A percentile compares a stretch with the other conserved stretches of the same genome.
Evolutionary conservation across 1,140 invertebrate genomes (phyloP).

Genomic region (Zaprionus kolodkinae): DNA sequence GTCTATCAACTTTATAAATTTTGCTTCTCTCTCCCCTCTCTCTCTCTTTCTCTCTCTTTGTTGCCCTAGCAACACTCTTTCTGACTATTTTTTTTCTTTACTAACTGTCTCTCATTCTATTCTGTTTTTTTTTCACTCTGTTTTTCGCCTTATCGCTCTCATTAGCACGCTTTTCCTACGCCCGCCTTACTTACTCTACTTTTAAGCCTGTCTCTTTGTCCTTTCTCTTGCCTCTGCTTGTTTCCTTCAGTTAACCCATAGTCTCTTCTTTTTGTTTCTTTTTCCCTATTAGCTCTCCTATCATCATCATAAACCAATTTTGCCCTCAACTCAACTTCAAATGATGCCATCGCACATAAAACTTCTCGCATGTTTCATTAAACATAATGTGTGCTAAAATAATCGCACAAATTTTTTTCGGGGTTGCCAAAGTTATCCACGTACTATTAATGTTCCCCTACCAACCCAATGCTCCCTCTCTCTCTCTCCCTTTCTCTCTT

Average conservation of each 20-base stretch:
- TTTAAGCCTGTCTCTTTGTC: not conserved
- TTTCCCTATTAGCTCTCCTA: not conserved
- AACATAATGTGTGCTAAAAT: not conserved
- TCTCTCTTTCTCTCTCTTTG: not conserved
- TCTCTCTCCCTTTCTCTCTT: not conserved
- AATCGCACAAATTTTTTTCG: not conserved
- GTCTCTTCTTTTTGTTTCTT: not conserved
- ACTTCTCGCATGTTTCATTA: constrained; percentile 7
- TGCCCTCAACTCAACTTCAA: not conserved
- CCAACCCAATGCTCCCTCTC: not conserved
- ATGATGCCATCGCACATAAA: not conserved
- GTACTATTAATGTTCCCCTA: not conserved
- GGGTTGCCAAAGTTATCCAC: not conserved
- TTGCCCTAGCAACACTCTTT: too few species aligned
- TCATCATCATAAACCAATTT: constrained; percentile 15
- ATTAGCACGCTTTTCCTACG: not conserved
- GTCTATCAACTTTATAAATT: not conserved
- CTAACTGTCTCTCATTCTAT: too few species aligned
- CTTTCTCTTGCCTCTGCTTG: not conserved
- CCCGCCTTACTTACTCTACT: not conserved
- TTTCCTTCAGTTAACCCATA: too few species aligned
- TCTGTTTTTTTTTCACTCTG: not conserved
- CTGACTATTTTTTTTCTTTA: too few species aligned
- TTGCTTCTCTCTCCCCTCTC: not conserved
- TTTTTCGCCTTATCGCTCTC: not conserved